Conservation (phyloP, 2,113 vertebrate species). For the Cyprinodon tularosa region DNA sequence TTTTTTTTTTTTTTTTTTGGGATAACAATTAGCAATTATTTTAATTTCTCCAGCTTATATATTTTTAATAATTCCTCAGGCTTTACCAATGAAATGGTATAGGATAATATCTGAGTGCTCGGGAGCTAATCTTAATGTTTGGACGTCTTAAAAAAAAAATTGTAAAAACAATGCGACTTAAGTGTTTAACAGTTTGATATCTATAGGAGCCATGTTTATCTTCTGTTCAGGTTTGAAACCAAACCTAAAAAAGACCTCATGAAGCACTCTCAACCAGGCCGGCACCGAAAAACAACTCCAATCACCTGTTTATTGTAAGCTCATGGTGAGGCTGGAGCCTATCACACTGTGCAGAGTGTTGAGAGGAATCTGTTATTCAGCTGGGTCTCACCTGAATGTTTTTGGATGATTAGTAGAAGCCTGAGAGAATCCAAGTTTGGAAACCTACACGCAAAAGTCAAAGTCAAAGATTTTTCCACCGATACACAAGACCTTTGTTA, state of each 20-base stretch:
- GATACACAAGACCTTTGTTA: not conserved
- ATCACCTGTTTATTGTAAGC: constrained; percentile 43
- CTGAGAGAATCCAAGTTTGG: not conserved
- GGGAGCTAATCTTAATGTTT: not conserved
- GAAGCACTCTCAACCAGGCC: constrained; percentile 4
- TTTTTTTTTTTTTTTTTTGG: no score
- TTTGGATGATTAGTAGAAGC: constrained; percentile 28
- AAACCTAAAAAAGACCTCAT: constrained; percentile 29
- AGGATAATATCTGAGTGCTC: no score
- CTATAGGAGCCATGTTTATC: constrained; percentile 28
- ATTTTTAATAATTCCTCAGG: no score
- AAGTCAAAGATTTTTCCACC: not conserved
- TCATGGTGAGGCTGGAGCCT: constrained; percentile 19
- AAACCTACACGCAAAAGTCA: not conserved
- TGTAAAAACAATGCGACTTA: constrained; percentile 1
- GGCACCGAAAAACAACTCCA: constrained; percentile 19
- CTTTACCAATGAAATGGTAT: no score
- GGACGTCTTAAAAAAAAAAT: not conserved
- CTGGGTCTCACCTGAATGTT: constrained; percentile 20
- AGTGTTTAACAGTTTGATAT: constrained; percentile 15
- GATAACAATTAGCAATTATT: no score
- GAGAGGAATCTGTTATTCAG: constrained; percentile 13
- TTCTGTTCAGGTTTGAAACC: constrained; percentile 28
- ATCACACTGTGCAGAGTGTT: constrained; percentile 35
- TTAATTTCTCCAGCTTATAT: no score